These are phyloP conservation scores for Caranx melampygus DNA, from an alignment of 2,113 vertebrate species.

Conservation along the genomic window DNA sequence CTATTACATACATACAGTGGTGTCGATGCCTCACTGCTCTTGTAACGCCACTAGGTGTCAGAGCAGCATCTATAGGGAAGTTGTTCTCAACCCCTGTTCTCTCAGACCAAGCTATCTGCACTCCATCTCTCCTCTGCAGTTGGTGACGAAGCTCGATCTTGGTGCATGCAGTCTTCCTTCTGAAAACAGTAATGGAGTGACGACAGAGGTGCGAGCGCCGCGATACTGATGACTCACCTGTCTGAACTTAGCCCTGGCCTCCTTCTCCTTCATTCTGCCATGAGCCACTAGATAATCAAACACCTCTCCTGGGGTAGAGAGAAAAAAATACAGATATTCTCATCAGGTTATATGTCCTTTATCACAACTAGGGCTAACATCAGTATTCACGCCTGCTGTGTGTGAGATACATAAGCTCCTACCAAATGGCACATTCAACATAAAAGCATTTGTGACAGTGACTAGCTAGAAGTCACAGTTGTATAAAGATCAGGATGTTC, in stretches of 20 bases:
- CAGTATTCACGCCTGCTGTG: neutral
- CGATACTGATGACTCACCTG: conserved; percentile 86
- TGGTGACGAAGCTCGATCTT: conserved; percentile 68
- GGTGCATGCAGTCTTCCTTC: conserved; percentile 66
- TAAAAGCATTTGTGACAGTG: neutral
- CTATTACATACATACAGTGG: neutral
- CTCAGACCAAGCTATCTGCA: conserved; percentile 31
- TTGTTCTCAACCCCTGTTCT: neutral
- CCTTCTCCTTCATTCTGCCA: conserved; percentile 94
- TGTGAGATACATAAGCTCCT: neutral
- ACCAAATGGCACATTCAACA: neutral
- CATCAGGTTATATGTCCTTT: neutral
- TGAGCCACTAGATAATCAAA: conserved; percentile 93
- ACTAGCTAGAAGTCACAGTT: neutral
- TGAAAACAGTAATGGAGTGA: conserved; percentile 55
- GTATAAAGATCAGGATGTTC: neutral
- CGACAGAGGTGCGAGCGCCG: conserved; percentile 42
- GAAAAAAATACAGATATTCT: conserved; percentile 4
- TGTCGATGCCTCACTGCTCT: conserved; percentile 20
- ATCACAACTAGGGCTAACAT: neutral
- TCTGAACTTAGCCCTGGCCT: conserved; percentile 92
- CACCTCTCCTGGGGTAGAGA: conserved; percentile 85
- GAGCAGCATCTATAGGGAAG: conserved; percentile 48
- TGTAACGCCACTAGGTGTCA: conserved; percentile 76
- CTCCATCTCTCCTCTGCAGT: conserved; percentile 70